phyloP scores from a whole-genome alignment of 1,140 invertebrate species.

The Bilobella aurantiaca region DNA sequence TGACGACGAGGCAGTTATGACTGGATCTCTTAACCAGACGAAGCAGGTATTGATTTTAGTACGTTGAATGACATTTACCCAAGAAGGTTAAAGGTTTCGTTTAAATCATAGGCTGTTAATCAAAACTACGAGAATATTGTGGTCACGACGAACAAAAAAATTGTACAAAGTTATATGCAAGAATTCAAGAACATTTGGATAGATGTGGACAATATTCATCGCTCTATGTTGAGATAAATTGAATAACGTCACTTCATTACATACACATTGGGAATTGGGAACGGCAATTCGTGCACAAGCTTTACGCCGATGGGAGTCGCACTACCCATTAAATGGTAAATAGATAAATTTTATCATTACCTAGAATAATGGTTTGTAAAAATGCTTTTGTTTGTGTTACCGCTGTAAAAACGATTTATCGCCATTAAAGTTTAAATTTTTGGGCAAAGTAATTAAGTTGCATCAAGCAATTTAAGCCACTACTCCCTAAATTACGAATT shows the following conservation, averaged over 20 bases:
- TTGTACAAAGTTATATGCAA: not conserved
- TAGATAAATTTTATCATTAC: too few species aligned
- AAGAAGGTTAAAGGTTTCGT: not conserved
- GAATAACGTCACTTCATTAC: too few species aligned
- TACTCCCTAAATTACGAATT: not conserved
- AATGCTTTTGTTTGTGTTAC: too few species aligned
- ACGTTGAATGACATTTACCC: not conserved
- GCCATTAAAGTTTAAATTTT: not conserved
- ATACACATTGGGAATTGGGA: too few species aligned
- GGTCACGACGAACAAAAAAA: constrained; percentile 3
- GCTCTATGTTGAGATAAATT: not conserved
- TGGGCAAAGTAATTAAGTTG: not conserved
- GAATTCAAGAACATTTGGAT: not conserved
- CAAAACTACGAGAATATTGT: constrained; percentile 4
- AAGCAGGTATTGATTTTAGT: constrained; percentile 12
- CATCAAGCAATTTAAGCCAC: not conserved
- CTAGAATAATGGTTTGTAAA: too few species aligned
- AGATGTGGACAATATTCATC: not conserved
- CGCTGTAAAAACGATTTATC: too few species aligned
- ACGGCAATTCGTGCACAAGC: too few species aligned
- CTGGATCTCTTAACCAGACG: constrained; percentile 30
- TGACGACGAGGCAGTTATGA: constrained; percentile 27
- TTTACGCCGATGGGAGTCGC: too few species aligned
- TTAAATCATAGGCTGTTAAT: not conserved
- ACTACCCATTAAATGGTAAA: too few species aligned